Evolutionary conservation across 1,140 invertebrate species (phyloP).

Genomic region (Asobara japonica): DNA sequence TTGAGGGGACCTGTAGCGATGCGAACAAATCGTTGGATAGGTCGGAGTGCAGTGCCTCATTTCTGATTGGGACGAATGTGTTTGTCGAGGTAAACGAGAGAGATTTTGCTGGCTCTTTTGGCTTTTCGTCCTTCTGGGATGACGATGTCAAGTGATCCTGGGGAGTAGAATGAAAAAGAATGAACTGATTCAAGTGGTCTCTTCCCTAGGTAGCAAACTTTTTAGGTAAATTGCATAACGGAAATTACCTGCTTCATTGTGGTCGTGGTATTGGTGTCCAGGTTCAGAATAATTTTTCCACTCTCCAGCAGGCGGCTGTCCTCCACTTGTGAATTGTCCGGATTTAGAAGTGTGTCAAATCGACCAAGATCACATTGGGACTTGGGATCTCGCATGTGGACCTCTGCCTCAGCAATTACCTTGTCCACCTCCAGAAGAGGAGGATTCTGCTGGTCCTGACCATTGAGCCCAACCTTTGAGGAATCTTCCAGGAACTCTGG

Average conservation of each 20-base stretch:
- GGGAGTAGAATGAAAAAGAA: too few species aligned
- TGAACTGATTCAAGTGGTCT: too few species aligned
- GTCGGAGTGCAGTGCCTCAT: slow-evolving; percentile 72
- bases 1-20: slow-evolving; percentile 71
- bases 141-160: slow-evolving; percentile 22
- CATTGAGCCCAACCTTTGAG: too few species aligned
- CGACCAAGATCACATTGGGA: slow-evolving; percentile 51
- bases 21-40: slow-evolving; percentile 80
- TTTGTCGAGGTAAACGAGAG: slow-evolving; percentile 64
- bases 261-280: slow-evolving; percentile 63
- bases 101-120: slow-evolving; percentile 60
- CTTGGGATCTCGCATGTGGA: slow-evolving; percentile 37
- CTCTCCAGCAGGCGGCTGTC: slow-evolving; percentile 42
- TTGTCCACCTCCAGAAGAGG: slow-evolving; percentile 20
- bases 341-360: slow-evolving; percentile 53
- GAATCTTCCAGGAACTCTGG: too few species aligned
- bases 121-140: slow-evolving; percentile 41
- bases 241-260: slow-evolving; percentile 53
- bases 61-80: slow-evolving; percentile 66
- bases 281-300: slow-evolving; percentile 62
- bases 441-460: too few species aligned
- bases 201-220: too few species aligned
- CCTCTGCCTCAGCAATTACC: slow-evolving; percentile 23
- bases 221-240: too few species aligned
- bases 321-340: slow-evolving; percentile 38